Base-by-base conservation (phyloP, 2,113 vertebrate species). In the Mola mola region DNA sequence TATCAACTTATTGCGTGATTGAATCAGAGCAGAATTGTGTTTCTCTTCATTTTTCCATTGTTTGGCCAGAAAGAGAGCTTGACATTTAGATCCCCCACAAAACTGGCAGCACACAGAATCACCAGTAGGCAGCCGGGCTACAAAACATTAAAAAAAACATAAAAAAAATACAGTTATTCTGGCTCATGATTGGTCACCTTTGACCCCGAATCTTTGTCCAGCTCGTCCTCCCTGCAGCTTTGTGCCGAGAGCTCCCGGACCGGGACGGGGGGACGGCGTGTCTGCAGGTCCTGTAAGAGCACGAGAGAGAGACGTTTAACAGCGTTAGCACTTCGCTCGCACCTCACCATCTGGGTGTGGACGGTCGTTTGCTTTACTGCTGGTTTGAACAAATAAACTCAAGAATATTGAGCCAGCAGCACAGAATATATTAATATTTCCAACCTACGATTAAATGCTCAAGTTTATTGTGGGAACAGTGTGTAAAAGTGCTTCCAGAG, bases 191-290 rank as follows among this genome's bases (percentile, higher is more conserved):
- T 4, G 6, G 16, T 83, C 43, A 90, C 91, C 88, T 91, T 90
- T 79, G 90, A 90, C 36, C 78, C 87, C 0, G 75, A 78, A 4
- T 90, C 89, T 56, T 81, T 88, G 52, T 89, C 83, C 44, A 81
- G 46, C 19, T 89, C 85, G 19, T 90, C 86, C 8, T 88, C 82
- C 29, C 28, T 19, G 16, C 71, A 52, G 44, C 70, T 61, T n/a
- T 52, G 67, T 1, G 12, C 40, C 1, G 53, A 56, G 6, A 36
- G 41, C 2, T 81, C 81, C 22, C 68, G 84, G 21, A 37, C 16
- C 6, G 28, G 66, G 61, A 46, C 4, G 37, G 1, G 36, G 6
- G 79, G 61, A 40, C n/a, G 26, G 10, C 15, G 15, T 4, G 31
- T 52, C 36, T 50, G 65, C 57, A 58, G 66, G 5, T 44, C 82